Percentiles rank a stretch among this genome's conserved stretches.
These are phyloP conservation scores for Crocuta crocuta DNA, from an alignment of 2,113 vertebrate genomes.

Conservation along the genomic window DNA sequence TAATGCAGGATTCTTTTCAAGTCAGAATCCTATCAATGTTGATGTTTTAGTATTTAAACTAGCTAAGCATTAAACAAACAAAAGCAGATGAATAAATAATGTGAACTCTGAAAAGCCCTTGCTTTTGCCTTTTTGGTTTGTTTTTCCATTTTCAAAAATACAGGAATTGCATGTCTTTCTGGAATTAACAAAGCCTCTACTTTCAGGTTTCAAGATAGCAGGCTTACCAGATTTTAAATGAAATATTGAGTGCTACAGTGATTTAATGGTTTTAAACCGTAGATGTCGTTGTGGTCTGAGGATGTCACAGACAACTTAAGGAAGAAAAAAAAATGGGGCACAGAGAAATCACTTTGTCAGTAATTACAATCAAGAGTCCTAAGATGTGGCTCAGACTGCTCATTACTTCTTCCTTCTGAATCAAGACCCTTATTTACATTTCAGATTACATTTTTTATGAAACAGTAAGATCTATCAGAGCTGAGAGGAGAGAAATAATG, in stretches of 20 bases:
- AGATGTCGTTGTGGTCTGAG: slow-evolving; percentile 88
- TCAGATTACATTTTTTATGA: slow-evolving; percentile 95
- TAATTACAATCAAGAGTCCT: slow-evolving; percentile 92
- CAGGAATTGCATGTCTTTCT: slow-evolving; percentile 36
- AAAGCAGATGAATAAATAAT: slow-evolving; percentile 71
- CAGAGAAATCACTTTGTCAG: slow-evolving; percentile 91
- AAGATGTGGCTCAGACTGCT: slow-evolving; percentile 88
- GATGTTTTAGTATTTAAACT: slow-evolving; percentile 67
- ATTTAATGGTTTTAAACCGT: slow-evolving; percentile 91
- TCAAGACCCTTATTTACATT: slow-evolving; percentile 97
- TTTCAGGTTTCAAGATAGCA: slow-evolving; percentile 67
- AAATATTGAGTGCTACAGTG: slow-evolving; percentile 84
- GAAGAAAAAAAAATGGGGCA: slow-evolving; percentile 79
- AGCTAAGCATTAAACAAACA: slow-evolving; percentile 76
- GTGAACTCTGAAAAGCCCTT: slow-evolving; percentile 66
- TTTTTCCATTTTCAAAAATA: slow-evolving; percentile 61
- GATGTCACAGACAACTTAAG: slow-evolving; percentile 89
- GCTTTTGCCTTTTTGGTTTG: slow-evolving; percentile 60
- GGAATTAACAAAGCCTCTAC: slow-evolving; percentile 72
- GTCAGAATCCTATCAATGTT: slow-evolving; percentile 50
- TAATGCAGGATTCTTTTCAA: slow-evolving; percentile 54
- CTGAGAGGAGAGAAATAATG: slow-evolving; percentile 93
- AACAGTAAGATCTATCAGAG: slow-evolving; percentile 93
- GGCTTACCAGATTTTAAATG: slow-evolving; percentile 73
- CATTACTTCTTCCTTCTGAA: slow-evolving; percentile 94